phyloP scores from a whole-genome alignment of 2,113 vertebrate species.

The Elephantulus edwardii region DNA sequence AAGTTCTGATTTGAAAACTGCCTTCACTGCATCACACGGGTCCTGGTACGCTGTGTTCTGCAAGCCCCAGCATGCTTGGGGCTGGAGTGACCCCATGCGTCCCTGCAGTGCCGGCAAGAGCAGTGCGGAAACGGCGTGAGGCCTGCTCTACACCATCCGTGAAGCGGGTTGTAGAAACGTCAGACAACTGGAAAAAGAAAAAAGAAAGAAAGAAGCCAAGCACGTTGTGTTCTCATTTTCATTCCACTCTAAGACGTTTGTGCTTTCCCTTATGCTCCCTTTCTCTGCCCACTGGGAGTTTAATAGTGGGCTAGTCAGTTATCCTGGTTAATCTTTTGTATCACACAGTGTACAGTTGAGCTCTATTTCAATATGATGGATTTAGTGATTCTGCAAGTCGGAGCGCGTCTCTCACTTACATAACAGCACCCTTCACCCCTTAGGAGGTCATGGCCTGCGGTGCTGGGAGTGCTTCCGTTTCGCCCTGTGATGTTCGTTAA shows the following conservation, averaged over 20 bases:
- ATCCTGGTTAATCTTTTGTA: neutral
- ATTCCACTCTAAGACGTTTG: neutral
- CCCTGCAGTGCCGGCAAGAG: no score
- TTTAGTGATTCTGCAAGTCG: fast-evolving
- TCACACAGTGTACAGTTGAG: fast-evolving
- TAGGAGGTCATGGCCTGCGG: fast-evolving
- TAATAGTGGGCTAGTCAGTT: neutral
- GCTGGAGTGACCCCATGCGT: no score
- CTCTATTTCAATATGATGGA: fast-evolving
- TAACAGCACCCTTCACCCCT: neutral
- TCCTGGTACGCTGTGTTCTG: neutral
- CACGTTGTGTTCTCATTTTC: neutral
- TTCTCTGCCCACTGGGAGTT: neutral
- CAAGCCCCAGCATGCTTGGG: no score
- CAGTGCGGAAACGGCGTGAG: no score
- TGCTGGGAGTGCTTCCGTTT: fast-evolving
- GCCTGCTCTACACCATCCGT: no score
- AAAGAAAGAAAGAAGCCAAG: no score
- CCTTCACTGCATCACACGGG: neutral
- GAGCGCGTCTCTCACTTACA: fast-evolving
- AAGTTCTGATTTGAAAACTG: no score
- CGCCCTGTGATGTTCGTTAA: neutral
- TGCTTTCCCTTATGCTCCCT: no score
- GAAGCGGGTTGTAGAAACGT: no score
- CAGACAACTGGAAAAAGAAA: no score